These are phyloP conservation scores for Ciona savignyi DNA, from an alignment of 23 tunicate species.

Conservation along the genomic window DNA sequence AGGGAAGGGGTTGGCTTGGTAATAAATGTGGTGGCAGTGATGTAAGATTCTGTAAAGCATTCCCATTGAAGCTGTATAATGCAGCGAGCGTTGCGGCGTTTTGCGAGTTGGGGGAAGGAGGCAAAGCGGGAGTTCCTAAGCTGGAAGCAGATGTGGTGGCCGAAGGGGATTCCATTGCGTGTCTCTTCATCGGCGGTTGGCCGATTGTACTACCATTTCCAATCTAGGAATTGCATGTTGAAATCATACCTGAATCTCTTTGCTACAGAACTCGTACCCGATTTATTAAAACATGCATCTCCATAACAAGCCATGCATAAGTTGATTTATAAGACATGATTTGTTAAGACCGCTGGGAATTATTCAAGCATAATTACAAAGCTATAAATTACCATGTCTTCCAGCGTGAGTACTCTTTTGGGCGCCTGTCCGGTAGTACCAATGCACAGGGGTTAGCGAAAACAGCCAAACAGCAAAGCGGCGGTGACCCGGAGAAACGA, in stretches of 20 bases:
- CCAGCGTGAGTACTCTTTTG: conserved; percentile 20
- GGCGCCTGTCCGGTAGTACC: conserved; percentile 5
- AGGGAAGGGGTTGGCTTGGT: conserved; percentile 28
- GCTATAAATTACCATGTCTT: conserved; percentile 24
- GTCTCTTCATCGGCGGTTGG: conserved; percentile 76
- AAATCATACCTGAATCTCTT: too few relatives aligned
- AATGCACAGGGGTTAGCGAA: not conserved
- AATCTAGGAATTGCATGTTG: conserved; percentile 31
- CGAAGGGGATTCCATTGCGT: conserved; percentile 40
- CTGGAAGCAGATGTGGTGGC: conserved; percentile 24
- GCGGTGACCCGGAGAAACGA: not conserved
- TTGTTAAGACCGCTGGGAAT: too few relatives aligned
- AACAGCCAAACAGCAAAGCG: conserved; percentile 8
- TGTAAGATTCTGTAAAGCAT: conserved; percentile 7
- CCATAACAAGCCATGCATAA: too few relatives aligned
- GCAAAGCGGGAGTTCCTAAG: conserved; percentile 27
- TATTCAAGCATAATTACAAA: too few relatives aligned
- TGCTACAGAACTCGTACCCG: too few relatives aligned
- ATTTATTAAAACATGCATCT: too few relatives aligned
- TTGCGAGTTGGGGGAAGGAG: conserved; percentile 40
- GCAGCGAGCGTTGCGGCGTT: conserved; percentile 40
- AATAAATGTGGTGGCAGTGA: conserved; percentile 37
- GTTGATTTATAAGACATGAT: too few relatives aligned
- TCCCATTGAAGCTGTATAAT: conserved; percentile 31
- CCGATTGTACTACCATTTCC: conserved; percentile 52